phyloP scores from a whole-genome alignment of 1,140 invertebrate genomes.

The Lutraria rhynchaena region DNA sequence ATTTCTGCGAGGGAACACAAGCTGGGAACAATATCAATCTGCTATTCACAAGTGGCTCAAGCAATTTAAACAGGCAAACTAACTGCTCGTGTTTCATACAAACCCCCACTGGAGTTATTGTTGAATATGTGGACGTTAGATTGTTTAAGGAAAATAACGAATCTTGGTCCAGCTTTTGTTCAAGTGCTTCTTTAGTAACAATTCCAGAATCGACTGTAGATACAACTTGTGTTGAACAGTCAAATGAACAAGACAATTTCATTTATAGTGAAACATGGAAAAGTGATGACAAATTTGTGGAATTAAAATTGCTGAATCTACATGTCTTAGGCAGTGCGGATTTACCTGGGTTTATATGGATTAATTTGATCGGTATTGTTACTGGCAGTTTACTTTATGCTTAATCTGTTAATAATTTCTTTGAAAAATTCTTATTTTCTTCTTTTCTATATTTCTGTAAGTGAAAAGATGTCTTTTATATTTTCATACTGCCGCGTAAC shows the following conservation, averaged over 20 bases:
- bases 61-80: background rate
- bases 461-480: no score
- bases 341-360: conserved; percentile 6
- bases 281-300: background rate
- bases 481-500: no score
- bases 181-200: background rate
- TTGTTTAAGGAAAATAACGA: background rate
- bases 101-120: background rate
- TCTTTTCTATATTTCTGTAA: no score
- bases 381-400: no score
- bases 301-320: background rate
- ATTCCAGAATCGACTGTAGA: background rate
- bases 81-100: conserved; percentile 8
- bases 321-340: background rate
- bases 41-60: background rate
- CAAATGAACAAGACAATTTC: conserved; percentile 13
- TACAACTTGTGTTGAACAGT: background rate
- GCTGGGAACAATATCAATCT: background rate
- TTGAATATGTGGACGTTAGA: conserved; percentile 21
- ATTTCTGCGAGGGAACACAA: no score
- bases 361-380: background rate
- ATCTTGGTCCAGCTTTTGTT: background rate
- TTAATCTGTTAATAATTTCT: no score
- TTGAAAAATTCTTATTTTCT: no score
- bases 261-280: background rate